Base-by-base conservation (phyloP, 2,113 vertebrate species). In the Aptenodytes patagonicus region DNA sequence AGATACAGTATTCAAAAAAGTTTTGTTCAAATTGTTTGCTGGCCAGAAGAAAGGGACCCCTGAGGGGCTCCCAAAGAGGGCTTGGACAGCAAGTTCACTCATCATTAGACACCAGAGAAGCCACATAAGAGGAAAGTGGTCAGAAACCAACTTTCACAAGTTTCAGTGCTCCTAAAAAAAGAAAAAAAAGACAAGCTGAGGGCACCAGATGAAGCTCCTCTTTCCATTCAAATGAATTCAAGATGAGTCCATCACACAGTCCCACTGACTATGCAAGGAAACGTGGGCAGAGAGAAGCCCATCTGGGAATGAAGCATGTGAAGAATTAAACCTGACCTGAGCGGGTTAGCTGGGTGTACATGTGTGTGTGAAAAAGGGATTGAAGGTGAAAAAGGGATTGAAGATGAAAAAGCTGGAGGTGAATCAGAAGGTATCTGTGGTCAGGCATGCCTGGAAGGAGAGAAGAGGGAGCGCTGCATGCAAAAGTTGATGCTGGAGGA, bases 1-100 rank as follows among this genome's bases (percentile, higher is more conserved):
- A 26, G 16, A 55, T 4, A 28, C 0, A 0, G 7, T 38, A 54
- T 51, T 72, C 3, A 46, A 44, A 58, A 9, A 46, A 7, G 1
- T 38, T 90, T 77, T 83, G 19, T 61, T 95, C 11, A 55, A 61
- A 36, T 34, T 58, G 2, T 64, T 83, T 4, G 7, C n/a, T 40
- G 11, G 5, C 10, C 15, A 62, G 44, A 79, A 78, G 38, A 84
- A 82, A 60, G 11, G 1, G 17, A 71, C 2, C 3, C 10, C 18
- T 44, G 4, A 58, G 32, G 13, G 22, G 9, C 3, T 73, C 14
- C 18, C 21, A 18, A 11, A 66, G 38, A 40, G 34, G 7, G 4
- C 11, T 58, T 79, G 28, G 6, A 13, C 64, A 57, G 9, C 25
- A 91, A 75, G 12, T 60, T 89, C 32, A 28, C 17, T 58, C 22